Percentiles rank a stretch among this genome's conserved stretches.
These are phyloP conservation scores for Pyralis farinalis DNA, from an alignment of 2,888 invertebrate genomes.

Conservation along the genomic window DNA sequence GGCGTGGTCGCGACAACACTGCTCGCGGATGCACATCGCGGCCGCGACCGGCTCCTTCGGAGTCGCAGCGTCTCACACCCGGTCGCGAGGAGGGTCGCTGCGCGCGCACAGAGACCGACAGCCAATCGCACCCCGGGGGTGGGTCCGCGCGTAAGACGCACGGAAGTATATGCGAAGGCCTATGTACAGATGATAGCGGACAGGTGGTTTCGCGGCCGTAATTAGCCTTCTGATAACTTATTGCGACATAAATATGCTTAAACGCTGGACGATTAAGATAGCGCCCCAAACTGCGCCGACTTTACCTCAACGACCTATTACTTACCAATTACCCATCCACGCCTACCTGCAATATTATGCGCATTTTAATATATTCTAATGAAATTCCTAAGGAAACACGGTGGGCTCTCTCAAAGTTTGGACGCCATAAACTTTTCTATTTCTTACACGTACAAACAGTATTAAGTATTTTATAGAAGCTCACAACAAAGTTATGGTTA, in stretches of 20 bases:
- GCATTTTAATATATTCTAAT: conserved; percentile 42
- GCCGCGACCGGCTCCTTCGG: conserved; percentile 65
- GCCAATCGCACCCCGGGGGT: conserved; percentile 70
- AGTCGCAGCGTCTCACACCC: conserved; percentile 61
- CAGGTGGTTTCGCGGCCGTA: conserved; percentile 79
- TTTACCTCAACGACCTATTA: conserved; percentile 38
- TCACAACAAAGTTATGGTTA: no score
- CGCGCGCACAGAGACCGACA: conserved; percentile 63
- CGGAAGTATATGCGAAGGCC: conserved; percentile 81
- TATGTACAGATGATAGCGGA: conserved; percentile 80
- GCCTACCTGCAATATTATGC: conserved; percentile 35
- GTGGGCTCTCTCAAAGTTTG: conserved; percentile 13
- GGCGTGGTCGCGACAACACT: conserved; percentile 64
- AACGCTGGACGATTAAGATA: conserved; percentile 70
- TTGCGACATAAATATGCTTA: conserved; percentile 74
- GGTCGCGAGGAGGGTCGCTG: conserved; percentile 70
- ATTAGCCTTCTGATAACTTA: conserved; percentile 78
- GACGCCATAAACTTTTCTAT: conserved; percentile 9
- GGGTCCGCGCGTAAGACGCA: conserved; percentile 76
- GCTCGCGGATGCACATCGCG: conserved; percentile 60
- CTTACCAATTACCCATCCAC: conserved; percentile 38
- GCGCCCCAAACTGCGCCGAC: conserved; percentile 48
- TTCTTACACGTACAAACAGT: conserved; percentile 5
- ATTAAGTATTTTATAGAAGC: no score
- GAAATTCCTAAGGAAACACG: conserved; percentile 33